These are phyloP conservation scores for Fregetta grallaria DNA, from an alignment of 2,113 vertebrate species.

Conservation along the genomic window DNA sequence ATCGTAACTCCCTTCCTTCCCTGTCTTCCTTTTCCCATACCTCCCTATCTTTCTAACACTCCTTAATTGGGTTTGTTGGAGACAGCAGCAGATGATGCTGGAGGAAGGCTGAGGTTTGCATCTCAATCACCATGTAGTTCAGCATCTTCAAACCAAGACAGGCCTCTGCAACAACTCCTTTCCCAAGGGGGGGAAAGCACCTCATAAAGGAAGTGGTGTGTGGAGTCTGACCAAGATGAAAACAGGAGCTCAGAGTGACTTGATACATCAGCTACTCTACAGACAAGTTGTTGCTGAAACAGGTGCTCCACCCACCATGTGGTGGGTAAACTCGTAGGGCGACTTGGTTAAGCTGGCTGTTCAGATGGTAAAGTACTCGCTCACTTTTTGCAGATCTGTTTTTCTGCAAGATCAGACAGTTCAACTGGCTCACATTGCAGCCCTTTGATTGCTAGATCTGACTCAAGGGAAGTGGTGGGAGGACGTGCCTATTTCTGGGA, in stretches of 20 bases:
- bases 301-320: neutral
- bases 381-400: neutral
- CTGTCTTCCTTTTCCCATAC: neutral
- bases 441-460: neutral
- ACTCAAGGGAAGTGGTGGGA: neutral
- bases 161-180: neutral
- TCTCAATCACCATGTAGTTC: neutral
- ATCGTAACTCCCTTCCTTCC: neutral
- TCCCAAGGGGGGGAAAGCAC: neutral
- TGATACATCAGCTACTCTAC: neutral
- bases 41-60: neutral
- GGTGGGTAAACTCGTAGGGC: neutral
- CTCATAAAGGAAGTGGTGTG: neutral
- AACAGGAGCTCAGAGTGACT: neutral
- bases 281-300: neutral
- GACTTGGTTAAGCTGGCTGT: neutral
- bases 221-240: neutral
- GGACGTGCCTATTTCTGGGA: neutral
- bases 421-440: constrained; percentile 46
- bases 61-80: neutral
- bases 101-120: neutral
- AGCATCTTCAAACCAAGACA: neutral
- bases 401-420: neutral
- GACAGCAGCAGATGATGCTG: neutral
- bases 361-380: neutral